Base-by-base conservation (phyloP, 1,140 invertebrate species). In the Argopecten irradians region DNA sequence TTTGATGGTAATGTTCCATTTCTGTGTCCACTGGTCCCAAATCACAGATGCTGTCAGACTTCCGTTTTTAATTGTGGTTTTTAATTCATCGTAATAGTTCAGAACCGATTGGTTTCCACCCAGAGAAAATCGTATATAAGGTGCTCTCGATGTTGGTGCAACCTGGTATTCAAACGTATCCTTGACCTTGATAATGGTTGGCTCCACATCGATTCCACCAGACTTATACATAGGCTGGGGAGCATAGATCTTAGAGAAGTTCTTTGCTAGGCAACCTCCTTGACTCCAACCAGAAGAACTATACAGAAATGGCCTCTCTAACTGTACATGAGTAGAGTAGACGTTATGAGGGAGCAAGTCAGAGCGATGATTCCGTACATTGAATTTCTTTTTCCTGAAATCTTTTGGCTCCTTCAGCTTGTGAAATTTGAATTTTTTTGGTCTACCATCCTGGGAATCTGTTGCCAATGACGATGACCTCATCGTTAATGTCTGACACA, bases 221-320 rank as follows among this genome's bases (percentile, higher is more conserved):
- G 86, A 71, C 32, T 55, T 89, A 86, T 93, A 92, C 14, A 94
- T 34, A 0, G 89, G 90, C 90, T 94, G 94, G 41, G 91, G 91
- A 28, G 92, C 92, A 84, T 91, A 92, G 85, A 94, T 91, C 84
- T 91, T 83, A 11, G 92, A 92, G 71, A 93, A 88, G 86, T 94
- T 93, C 88, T 94, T 94, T n/a, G 87, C 32, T 2, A 86, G 16
- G 84, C 94, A 94, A 0, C 91, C 91, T 84, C 89, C 91, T 19
- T 89, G 89, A 85, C 88, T 85, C 92, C 93, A 95, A 1, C 91
- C 91, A 1, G 89, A 87, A 3, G 93, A 91, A 84, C 94, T 95
- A 89, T 93, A 95, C n/a, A 88, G 86, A 88, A 95, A 95, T 34
- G 93, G 93, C 1, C 88, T 46, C 82, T 93, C 90, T 82, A 95